Evolutionary conservation across 2,888 invertebrate species (phyloP).

Genomic region (Eilema depressum): DNA sequence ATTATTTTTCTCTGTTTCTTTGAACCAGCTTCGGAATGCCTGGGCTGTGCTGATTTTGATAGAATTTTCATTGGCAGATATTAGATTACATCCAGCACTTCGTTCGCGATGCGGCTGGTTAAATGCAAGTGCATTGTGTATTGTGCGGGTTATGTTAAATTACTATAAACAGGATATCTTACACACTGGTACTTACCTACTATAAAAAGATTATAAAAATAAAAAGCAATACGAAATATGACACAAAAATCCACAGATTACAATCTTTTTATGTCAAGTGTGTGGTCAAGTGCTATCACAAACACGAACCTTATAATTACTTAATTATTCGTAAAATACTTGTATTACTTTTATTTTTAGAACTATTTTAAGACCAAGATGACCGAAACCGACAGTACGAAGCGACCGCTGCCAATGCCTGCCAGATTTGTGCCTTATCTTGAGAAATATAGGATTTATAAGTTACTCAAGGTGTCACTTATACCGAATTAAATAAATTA

Average conservation of each 20-base stretch:
- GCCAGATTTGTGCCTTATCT: slow-evolving; percentile 88
- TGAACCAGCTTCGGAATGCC: no score
- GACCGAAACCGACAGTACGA: slow-evolving; percentile 81
- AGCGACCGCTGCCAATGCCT: slow-evolving; percentile 74
- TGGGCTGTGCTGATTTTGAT: no score
- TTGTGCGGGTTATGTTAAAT: no score
- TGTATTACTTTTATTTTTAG: neutral
- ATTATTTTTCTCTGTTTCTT: no score
- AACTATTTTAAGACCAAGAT: slow-evolving; percentile 49
- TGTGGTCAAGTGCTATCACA: neutral
- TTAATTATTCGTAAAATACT: neutral
- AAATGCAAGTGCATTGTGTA: no score
- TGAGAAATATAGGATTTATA: slow-evolving; percentile 89
- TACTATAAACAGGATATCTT: no score
- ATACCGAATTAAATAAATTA: neutral
- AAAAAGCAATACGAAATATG: neutral
- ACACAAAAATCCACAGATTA: neutral
- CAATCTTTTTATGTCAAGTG: neutral
- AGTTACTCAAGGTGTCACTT: slow-evolving; percentile 87
- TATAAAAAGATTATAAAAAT: neutral
- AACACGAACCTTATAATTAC: neutral
- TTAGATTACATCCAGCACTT: no score
- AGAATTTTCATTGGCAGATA: no score
- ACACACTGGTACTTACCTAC: slow-evolving; percentile 3
- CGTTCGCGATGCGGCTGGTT: no score